Conservation (phyloP, 1,140 invertebrate species). For the Solen grandis region DNA sequence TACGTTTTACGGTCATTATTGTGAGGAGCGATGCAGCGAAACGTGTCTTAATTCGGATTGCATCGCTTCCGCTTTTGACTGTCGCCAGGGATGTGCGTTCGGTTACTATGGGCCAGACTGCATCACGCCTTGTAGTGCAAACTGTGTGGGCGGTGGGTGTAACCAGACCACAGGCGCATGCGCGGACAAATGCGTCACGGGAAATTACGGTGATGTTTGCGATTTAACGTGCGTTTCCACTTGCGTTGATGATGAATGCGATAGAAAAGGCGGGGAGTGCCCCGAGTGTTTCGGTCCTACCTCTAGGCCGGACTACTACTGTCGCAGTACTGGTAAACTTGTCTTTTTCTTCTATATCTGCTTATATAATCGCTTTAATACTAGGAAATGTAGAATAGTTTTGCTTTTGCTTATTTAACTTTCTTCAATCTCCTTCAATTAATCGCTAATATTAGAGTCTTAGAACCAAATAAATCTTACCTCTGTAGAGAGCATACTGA, state of each 20-base stretch:
- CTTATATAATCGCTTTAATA: no score
- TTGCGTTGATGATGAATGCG: slow-evolving; percentile 40
- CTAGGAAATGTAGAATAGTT: no score
- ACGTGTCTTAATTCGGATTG: slow-evolving; percentile 34
- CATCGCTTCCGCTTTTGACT: slow-evolving; percentile 14
- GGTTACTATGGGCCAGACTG: slow-evolving; percentile 43
- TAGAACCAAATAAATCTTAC: no score
- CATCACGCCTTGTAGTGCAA: background rate
- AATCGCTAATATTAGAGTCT: no score
- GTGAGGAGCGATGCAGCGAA: slow-evolving; percentile 19
- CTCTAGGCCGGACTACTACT: slow-evolving; percentile 4
- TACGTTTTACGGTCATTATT: slow-evolving; percentile 25
- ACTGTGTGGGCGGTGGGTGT: slow-evolving; percentile 25
- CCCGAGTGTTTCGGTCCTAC: slow-evolving; percentile 29
- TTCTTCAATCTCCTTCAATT: no score
- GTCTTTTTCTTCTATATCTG: no score
- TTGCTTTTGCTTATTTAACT: no score
- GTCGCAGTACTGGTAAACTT: slow-evolving; percentile 41
- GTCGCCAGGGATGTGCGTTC: slow-evolving; percentile 38
- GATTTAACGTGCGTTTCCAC: slow-evolving; percentile 3
- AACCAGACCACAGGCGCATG: slow-evolving; percentile 22
- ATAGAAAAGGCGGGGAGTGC: slow-evolving; percentile 20
- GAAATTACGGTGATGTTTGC: slow-evolving; percentile 25
- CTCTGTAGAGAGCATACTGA: no score
- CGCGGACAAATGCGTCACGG: background rate